Percentiles rank a stretch among this genome's conserved stretches.
Evolutionary conservation across 2,797 vertebrate genomes (phyloP).

Genomic region (Eremophila alpestris): DNA sequence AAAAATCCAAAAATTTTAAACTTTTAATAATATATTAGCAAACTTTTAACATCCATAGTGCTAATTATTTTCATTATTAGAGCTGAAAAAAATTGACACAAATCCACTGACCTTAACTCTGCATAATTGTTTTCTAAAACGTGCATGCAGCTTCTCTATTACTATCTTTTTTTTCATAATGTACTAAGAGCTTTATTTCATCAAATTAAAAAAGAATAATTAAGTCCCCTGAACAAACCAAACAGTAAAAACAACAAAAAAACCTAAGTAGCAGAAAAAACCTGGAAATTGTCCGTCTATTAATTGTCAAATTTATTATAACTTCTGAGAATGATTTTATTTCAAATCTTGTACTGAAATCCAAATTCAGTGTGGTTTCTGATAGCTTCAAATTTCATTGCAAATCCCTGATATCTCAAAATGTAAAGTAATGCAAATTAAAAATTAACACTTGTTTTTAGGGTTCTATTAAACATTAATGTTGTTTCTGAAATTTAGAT

Average conservation of each 20-base stretch:
- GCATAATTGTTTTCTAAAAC: not conserved
- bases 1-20: not conserved
- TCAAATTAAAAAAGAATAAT: not conserved
- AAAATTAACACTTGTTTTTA: not conserved
- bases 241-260: not conserved
- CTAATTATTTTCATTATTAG: not conserved
- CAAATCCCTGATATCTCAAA: not conserved
- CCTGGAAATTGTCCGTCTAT: not conserved
- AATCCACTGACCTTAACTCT: not conserved
- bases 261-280: rapidly evolving
- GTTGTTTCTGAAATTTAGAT: not conserved
- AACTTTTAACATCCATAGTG: not conserved
- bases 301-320: not conserved
- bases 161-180: not conserved
- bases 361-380: not conserved
- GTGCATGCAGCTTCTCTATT: not conserved
- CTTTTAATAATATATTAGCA: not conserved
- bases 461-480: not conserved
- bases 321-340: not conserved
- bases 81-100: not conserved
- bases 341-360: not conserved
- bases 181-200: not conserved
- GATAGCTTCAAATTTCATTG: not conserved
- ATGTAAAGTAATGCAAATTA: not conserved
- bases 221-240: not conserved